A percentile compares a stretch with the other conserved stretches of the same genome.
These are phyloP conservation scores for Adelosebastes latens DNA, from an alignment of 2,797 vertebrate genomes.

Conservation along the genomic window DNA sequence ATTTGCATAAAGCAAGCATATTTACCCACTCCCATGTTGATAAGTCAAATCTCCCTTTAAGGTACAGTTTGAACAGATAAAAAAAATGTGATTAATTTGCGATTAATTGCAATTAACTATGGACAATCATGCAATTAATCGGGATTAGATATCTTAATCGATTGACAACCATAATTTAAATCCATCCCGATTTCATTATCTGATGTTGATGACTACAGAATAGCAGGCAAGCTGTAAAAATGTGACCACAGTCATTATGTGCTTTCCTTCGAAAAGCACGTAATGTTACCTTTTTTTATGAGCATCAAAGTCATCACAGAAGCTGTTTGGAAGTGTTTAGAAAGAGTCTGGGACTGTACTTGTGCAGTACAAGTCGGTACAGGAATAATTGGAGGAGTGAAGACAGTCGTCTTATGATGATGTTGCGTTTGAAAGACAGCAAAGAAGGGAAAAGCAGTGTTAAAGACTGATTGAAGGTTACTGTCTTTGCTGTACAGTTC, in stretches of 20 bases:
- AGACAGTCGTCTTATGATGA: background rate
- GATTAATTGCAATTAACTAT: too few relatives aligned
- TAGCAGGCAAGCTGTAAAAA: too few relatives aligned
- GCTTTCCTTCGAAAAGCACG: background rate
- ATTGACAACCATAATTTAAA: too few relatives aligned
- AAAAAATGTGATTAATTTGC: too few relatives aligned
- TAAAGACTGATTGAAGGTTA: background rate
- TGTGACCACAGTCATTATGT: too few relatives aligned
- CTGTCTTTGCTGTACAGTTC: too few relatives aligned
- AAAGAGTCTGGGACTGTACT: background rate
- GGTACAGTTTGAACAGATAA: too few relatives aligned
- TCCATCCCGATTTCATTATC: background rate
- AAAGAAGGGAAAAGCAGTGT: background rate
- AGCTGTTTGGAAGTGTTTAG: background rate
- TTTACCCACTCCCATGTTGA: too few relatives aligned
- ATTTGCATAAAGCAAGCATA: too few relatives aligned
- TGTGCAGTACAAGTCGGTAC: constrained; percentile 2
- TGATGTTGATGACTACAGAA: background rate
- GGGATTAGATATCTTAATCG: too few relatives aligned
- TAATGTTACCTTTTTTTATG: background rate
- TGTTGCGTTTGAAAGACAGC: background rate
- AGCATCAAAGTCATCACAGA: background rate
- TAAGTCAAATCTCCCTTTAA: too few relatives aligned
- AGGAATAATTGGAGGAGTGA: constrained; percentile 8
- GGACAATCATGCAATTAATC: too few relatives aligned